Base-by-base conservation (phyloP, 2,113 vertebrate genomes). In the Arenaria interpres region DNA sequence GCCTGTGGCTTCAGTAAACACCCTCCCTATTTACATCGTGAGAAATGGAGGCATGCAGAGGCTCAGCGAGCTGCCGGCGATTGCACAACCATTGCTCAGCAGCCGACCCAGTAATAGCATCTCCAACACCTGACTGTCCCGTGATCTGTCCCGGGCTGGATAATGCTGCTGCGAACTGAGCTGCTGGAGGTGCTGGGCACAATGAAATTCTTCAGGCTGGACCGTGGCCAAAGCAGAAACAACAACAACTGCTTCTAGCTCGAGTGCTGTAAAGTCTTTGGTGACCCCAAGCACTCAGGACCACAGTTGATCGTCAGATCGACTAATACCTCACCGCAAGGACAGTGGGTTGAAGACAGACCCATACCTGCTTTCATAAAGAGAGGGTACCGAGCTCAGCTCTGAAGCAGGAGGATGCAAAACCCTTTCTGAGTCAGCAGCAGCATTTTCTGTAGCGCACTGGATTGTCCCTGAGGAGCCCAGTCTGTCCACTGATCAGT, bases 61-160 rank as follows among this genome's bases (percentile, higher is more conserved):
- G 27, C 50, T 71, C 64, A 1, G 4, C 4, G 68, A 73, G 35
- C 75, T 78, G 90, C 56, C 62, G 8, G 24, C 4, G 6, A 14
- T 83, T 88, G 79, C 88, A 54, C 92, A 90, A 43, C 15, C 79
- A 12, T 5, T 20, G 82, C 45, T 80, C 82, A 66, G 93, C 87
- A 93, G 56, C 50, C 0, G 35, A 64, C 18, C 74, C 78, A 43
- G 71, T 66, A 84, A 35, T 8, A 74, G 50, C 82, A 43, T 14
- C 67, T 64, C 33, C 3, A 71, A 6, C 74, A 43, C 75, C 93
- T 69, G 75, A 80, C 76, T 41, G 77, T 76, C 85, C 85, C 3
- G 1, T 92, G 93, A 76, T 33, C 78, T 32, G 30, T 33, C 37
- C 78, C 25, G n/a, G 43, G 10, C 25, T 9, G 69, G 39, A 30